These are phyloP conservation scores for Drosophila rhopaloa DNA, from an alignment of 1,140 invertebrate species.

Conservation along the genomic window DNA sequence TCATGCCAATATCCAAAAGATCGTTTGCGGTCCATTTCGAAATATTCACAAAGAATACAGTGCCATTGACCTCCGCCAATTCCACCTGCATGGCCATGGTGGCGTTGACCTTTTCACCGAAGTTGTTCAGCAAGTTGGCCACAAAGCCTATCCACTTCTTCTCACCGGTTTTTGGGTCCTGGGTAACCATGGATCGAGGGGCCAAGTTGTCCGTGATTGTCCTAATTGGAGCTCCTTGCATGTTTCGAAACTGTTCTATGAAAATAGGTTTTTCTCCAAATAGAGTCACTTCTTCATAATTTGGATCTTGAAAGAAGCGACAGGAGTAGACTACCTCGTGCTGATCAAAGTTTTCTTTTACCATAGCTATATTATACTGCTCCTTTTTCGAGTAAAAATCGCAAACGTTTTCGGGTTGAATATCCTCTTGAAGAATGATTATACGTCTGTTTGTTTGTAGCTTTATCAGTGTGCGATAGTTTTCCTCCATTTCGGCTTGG, in stretches of 20 bases:
- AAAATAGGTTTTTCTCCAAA: constrained; percentile 9
- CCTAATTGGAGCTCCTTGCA: constrained; percentile 32
- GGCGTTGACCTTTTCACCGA: constrained; percentile 44
- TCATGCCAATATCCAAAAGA: constrained; percentile 48
- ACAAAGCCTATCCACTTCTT: constrained; percentile 44
- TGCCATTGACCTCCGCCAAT: not conserved
- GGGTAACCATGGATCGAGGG: constrained; percentile 50
- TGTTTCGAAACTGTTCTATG: constrained; percentile 52
- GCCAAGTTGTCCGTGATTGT: constrained; percentile 46
- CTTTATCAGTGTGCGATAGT: constrained; percentile 21
- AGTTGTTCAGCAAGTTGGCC: constrained; percentile 35
- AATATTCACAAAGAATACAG: constrained; percentile 12
- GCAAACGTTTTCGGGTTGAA: constrained; percentile 15
- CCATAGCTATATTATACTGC: constrained; percentile 55
- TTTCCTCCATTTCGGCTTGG: constrained; percentile 28
- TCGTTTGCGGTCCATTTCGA: not conserved
- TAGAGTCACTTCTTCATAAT: constrained; percentile 10
- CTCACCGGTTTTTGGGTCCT: constrained; percentile 1
- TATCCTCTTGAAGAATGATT: constrained; percentile 1
- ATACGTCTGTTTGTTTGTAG: constrained; percentile 42
- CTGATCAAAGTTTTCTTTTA: constrained; percentile 6
- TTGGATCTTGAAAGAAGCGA: constrained; percentile 18
- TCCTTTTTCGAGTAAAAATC: constrained; percentile 14
- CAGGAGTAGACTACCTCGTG: constrained; percentile 20
- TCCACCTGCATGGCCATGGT: constrained; percentile 4